Evolutionary conservation across 1,140 invertebrate genomes (phyloP), one percentile per base, ranked within the genome.

Genomic region (Cherax quadricarinatus): DNA sequence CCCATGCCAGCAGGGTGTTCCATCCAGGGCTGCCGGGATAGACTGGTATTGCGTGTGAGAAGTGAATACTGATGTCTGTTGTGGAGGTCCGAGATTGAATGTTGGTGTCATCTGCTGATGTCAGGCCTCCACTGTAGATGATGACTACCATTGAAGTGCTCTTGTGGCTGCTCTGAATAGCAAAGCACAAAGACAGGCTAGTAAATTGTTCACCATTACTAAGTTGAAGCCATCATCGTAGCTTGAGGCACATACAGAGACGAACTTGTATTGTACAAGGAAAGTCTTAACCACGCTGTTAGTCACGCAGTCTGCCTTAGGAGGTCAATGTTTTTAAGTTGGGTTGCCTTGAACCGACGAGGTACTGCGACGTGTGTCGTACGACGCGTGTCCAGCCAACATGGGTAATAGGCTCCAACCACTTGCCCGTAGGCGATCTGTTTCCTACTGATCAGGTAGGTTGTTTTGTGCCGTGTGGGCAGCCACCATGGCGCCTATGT

Each of bases 401-500:
- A 60, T 16, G 57, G 57, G 16, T 41, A 41, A 41, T 41, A 41
- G 30, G 30, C 30, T 41, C 30, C 30, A 41, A 41, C 21, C 6
- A n/a, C n/a, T 0, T 75, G 12, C 30, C 70, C 12, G 9, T 5
- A 10, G 70, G 70, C 14, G 24, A n/a, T 75, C 70, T 1, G 24
- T n/a, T 75, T 30, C 21, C 70, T n/a, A 30, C 70, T 30, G 70
- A 75, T 75, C 70, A 24, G 30, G 70, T 24, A 75, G 70, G 70
- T 7, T 6, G 70, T 6, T 75, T 51, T 18, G n/a, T 30, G 10
- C 48, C 48, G 16, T 9, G 73, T 53, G 18, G n/a, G 53, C 21
- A 53, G 41, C 24, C 4, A 60, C 48, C 16, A 92, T 92, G 91
- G 86, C 91, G 24, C 91, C 91, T 24, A 92, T 92, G 91, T 92